Evolutionary conservation across 2,888 invertebrate genomes (phyloP), one percentile per base, ranked within the genome.

Genomic region (Eremobia ochroleuca): DNA sequence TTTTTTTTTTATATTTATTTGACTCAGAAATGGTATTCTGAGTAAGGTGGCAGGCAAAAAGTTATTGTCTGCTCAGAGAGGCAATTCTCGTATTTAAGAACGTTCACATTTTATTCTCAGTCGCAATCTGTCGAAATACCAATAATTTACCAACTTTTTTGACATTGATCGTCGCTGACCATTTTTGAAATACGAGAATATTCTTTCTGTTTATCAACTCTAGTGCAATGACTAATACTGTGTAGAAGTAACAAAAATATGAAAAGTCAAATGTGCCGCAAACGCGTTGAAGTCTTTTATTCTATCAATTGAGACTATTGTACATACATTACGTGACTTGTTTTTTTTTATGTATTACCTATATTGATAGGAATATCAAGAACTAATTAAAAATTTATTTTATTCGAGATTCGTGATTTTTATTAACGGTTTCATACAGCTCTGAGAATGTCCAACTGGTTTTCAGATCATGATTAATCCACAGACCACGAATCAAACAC

Each of bases 211-310:
- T 21, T 18, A 43, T 13, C 13, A n/a, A 18, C 34, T n/a, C 18
- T 18, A n/a, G 1, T n/a, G 52, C 5, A n/a, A 49, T 49, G 0
- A 21, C 13, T 13, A n/a, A 52, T 25, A n/a, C 0, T 52, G 9
- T 9, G 11, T 11, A 52, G 11, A 28, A 13, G 28, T 58, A 21
- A 61, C 31, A 40, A 37, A 65, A 31, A 69, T 2, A 28, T 46
- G 4, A 9, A 43, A 76, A 76, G 4, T 0, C 0, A 13, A 40
- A 31, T 15, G 0, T 21, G 0, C 0, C 0, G 0, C 2, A 1
- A 43, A 62, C 76, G 85, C 82, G 82, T 82, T 82, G 82, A 82
- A 55, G 76, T 82, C 85, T 82, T 82, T 85, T 82, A 28, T 68
- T 71, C 71, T 34, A 46, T n/a, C 6, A 25, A 55, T 43, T 34